A percentile compares a stretch with the other conserved stretches of the same genome.
These are phyloP conservation scores for Muscina levida DNA, from an alignment of 2,888 invertebrate genomes.

Conservation along the genomic window DNA sequence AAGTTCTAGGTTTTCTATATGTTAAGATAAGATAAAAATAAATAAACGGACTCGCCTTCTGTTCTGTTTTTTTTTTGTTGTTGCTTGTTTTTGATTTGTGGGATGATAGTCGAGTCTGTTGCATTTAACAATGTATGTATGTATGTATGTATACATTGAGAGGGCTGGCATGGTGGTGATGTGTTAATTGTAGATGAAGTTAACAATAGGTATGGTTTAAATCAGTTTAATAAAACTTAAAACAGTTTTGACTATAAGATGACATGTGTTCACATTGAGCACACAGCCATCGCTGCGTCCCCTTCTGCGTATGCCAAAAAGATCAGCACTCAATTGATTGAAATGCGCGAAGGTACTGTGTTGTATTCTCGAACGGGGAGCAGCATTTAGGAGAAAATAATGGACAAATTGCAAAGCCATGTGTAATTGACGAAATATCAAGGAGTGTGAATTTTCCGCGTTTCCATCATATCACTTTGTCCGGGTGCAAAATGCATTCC, in stretches of 20 bases:
- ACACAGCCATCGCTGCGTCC: too few relatives aligned
- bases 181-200: constrained; percentile 39
- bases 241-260: constrained; percentile 68
- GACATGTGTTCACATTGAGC: not conserved
- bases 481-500: not conserved
- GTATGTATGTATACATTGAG: constrained; percentile 5
- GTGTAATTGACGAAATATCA: not conserved
- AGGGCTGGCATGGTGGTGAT: constrained; percentile 25
- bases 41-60: constrained; percentile 32
- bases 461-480: constrained; percentile 21
- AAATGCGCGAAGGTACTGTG: not conserved
- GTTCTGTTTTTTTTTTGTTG: constrained; percentile 15
- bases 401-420: not conserved
- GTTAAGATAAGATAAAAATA: constrained; percentile 13
- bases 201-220: constrained; percentile 1
- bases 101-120: too few relatives aligned
- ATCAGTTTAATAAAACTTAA: constrained; percentile 70
- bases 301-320: not conserved
- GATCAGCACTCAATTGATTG: not conserved
- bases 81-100: constrained; percentile 22
- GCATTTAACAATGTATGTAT: constrained; percentile 38
- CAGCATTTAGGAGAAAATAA: not conserved
- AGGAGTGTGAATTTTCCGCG: not conserved
- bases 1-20: not conserved
- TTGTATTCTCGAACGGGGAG: not conserved